phyloP scores from a whole-genome alignment of 2,888 invertebrate genomes.

The Volucella inanis region DNA sequence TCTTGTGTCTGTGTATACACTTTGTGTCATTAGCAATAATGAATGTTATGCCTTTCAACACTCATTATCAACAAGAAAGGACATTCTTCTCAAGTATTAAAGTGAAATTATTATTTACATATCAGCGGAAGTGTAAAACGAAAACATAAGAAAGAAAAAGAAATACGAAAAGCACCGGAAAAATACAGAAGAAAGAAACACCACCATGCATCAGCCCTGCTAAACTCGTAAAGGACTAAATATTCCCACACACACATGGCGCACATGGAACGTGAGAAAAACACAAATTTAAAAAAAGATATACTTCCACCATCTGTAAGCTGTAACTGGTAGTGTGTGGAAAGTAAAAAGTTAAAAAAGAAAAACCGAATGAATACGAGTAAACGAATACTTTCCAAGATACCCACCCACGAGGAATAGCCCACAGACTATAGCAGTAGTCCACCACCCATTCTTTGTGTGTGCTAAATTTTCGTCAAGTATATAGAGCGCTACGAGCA shows the following conservation, averaged over 20 bases:
- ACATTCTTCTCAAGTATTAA: constrained; percentile 68
- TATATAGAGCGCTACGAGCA: constrained; percentile 62
- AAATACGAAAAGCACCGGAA: constrained; percentile 4
- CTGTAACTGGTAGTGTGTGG: constrained; percentile 17
- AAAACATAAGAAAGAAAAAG: constrained; percentile 20
- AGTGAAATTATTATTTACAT: constrained; percentile 70
- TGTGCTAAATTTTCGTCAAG: constrained; percentile 55
- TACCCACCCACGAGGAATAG: neutral
- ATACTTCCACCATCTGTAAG: constrained; percentile 41
- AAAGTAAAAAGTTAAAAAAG: constrained; percentile 1
- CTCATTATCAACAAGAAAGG: constrained; percentile 68
- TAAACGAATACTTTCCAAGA: constrained; percentile 60
- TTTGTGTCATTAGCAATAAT: constrained; percentile 67
- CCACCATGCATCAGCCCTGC: no score
- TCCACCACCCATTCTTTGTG: no score
- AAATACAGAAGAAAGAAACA: no score
- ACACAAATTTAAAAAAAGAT: constrained; percentile 66
- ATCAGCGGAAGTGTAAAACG: constrained; percentile 31
- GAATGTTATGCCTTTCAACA: constrained; percentile 69
- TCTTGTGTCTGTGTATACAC: constrained; percentile 37
- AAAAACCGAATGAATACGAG: constrained; percentile 22
- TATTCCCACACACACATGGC: constrained; percentile 58
- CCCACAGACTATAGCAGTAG: neutral
- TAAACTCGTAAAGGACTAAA: constrained; percentile 45
- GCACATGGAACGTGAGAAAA: constrained; percentile 64